A percentile compares a stretch with the other conserved stretches of the same genome.
Evolutionary conservation across 2,888 invertebrate species (phyloP).

Genomic region (Epinotia nisella): DNA sequence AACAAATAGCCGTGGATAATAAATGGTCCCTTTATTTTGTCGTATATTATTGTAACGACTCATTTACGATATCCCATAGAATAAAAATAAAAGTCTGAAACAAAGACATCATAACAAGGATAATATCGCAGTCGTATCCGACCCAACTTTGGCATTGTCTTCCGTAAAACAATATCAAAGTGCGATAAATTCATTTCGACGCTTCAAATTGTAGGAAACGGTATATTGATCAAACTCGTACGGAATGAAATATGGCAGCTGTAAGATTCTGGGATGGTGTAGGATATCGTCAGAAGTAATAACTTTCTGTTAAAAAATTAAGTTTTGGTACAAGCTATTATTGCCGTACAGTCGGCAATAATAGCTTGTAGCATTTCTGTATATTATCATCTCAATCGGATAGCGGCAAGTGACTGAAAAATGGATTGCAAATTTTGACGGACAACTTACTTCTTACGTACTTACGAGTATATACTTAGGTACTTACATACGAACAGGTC

Average conservation of each 20-base stretch:
- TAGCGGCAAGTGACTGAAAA: no score
- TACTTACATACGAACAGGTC: no score
- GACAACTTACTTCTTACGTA: no score
- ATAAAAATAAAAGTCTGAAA: conserved; percentile 10
- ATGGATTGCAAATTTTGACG: no score
- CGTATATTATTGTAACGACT: conserved; percentile 26
- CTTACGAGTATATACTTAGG: no score
- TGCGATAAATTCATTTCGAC: conserved; percentile 30
- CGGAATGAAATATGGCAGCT: neutral
- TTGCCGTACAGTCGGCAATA: no score
- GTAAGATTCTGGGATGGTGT: neutral
- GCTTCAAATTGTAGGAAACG: conserved; percentile 1
- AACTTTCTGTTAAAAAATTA: no score
- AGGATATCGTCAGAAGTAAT: neutral
- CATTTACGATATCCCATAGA: conserved; percentile 7
- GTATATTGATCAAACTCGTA: conserved; percentile 19
- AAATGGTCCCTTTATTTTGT: conserved; percentile 9
- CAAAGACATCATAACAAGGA: conserved; percentile 24
- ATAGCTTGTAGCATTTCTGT: no score
- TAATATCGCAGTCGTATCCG: conserved; percentile 25
- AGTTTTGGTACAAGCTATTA: no score
- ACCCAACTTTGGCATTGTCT: conserved; percentile 30
- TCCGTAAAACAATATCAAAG: conserved; percentile 30
- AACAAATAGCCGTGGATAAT: neutral
- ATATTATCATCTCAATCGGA: no score